phyloP scores from a whole-genome alignment of 2,113 vertebrate species.

The Cyanoderma ruficeps region DNA sequence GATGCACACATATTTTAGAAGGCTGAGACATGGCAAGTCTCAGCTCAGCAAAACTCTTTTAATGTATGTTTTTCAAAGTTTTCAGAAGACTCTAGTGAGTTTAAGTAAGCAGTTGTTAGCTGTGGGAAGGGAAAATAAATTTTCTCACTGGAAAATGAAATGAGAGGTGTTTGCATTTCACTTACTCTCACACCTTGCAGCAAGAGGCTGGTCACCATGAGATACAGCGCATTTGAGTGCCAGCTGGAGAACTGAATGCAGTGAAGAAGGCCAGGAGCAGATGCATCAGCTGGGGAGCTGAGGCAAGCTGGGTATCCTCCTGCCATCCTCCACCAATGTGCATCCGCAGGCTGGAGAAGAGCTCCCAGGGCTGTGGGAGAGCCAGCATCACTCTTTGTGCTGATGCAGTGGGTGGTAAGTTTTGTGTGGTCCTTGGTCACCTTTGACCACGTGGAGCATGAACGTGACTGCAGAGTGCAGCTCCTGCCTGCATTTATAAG shows the following conservation, averaged over 20 bases:
- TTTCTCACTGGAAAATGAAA: conserved; percentile 1
- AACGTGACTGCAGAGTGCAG: neutral
- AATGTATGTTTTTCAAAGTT: neutral
- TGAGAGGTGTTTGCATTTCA: conserved; percentile 37
- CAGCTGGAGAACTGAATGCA: conserved; percentile 37
- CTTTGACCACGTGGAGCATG: neutral
- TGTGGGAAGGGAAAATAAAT: conserved; percentile 28
- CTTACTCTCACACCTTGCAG: conserved; percentile 36
- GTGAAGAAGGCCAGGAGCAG: neutral
- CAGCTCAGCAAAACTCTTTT: neutral
- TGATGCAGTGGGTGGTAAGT: neutral
- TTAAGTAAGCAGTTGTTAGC: neutral
- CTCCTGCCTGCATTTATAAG: neutral
- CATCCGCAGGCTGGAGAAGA: neutral
- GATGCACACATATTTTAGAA: neutral
- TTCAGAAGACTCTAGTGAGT: neutral
- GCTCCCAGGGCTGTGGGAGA: neutral
- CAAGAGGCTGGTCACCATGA: conserved; percentile 34
- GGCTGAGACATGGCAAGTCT: neutral
- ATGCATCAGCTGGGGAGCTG: conserved; percentile 8
- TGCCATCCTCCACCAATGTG: neutral
- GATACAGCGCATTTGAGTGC: neutral
- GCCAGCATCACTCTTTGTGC: neutral
- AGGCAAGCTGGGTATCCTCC: conserved; percentile 4
- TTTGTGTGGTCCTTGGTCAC: neutral